phyloP scores from a whole-genome alignment of 53 echinoderm and acorn worm genomes.

The Apostichopus leukothele region DNA sequence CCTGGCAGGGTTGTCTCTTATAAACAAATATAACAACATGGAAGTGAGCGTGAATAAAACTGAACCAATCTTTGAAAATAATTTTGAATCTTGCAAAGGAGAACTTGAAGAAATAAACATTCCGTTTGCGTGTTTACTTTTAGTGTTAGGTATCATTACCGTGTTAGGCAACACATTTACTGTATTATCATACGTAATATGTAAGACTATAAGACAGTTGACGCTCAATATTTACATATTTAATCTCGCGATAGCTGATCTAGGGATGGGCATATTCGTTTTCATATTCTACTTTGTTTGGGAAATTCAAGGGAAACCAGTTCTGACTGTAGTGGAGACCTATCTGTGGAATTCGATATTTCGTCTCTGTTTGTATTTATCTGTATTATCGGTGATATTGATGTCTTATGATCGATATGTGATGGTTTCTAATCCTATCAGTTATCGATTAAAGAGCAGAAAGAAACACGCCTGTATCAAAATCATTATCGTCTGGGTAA shows the following conservation, averaged over 20 bases:
- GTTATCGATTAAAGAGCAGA: constrained; percentile 2
- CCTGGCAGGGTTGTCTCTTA: no score
- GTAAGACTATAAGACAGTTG: constrained; percentile 21
- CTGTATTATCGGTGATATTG: constrained; percentile 15
- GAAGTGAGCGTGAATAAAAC: neutral
- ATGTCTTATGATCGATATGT: constrained; percentile 40
- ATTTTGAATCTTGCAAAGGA: neutral
- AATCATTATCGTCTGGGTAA: neutral
- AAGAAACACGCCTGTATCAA: constrained; percentile 30
- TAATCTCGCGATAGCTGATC: constrained; percentile 44
- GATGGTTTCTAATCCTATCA: constrained; percentile 46
- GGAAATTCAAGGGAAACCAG: constrained; percentile 12
- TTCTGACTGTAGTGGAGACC: neutral
- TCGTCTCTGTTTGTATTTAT: constrained; percentile 22
- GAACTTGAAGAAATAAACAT: neutral
- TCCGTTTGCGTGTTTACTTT: neutral
- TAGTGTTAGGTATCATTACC: constrained; percentile 7
- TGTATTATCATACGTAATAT: neutral
- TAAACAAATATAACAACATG: neutral
- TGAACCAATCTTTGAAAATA: neutral
- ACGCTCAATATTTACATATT: constrained; percentile 35
- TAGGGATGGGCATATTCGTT: constrained; percentile 22
- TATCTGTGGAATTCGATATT: constrained; percentile 30
- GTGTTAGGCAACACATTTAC: constrained; percentile 3
- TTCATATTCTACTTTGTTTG: constrained; percentile 8